Evolutionary conservation across 2,888 invertebrate genomes (phyloP).

Genomic region (Dinocampus coccinellae): DNA sequence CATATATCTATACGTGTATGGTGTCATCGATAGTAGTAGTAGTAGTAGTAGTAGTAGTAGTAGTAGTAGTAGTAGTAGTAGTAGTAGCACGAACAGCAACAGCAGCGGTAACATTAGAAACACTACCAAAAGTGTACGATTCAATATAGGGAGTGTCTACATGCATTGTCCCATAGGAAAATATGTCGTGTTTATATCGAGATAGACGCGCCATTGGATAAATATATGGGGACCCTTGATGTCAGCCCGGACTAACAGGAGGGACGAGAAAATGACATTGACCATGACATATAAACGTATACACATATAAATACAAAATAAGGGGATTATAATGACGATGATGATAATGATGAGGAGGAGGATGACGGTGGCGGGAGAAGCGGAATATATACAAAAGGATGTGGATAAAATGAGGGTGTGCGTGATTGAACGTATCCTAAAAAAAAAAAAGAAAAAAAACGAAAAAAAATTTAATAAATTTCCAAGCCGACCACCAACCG

Average conservation of each 20-base stretch:
- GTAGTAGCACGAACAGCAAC: background rate
- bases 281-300: background rate
- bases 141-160: constrained; percentile 23
- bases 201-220: background rate
- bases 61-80: background rate
- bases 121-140: constrained; percentile 17
- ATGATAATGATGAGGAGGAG: background rate
- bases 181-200: constrained; percentile 4
- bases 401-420: background rate
- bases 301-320: background rate
- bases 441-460: constrained; percentile 5
- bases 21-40: background rate
- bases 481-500: constrained; percentile 29
- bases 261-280: background rate
- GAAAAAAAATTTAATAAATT: constrained; percentile 1
- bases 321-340: background rate
- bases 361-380: background rate
- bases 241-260: background rate
- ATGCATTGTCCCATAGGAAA: background rate
- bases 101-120: background rate
- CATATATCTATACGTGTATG: background rate
- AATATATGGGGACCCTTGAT: background rate
- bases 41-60: background rate
- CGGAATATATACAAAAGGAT: background rate
- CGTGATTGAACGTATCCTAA: background rate